Percentiles rank a stretch among this genome's conserved stretches.
Evolutionary conservation across 2,888 invertebrate species (phyloP).

Genomic region (Dermolepida albohirtum): DNA sequence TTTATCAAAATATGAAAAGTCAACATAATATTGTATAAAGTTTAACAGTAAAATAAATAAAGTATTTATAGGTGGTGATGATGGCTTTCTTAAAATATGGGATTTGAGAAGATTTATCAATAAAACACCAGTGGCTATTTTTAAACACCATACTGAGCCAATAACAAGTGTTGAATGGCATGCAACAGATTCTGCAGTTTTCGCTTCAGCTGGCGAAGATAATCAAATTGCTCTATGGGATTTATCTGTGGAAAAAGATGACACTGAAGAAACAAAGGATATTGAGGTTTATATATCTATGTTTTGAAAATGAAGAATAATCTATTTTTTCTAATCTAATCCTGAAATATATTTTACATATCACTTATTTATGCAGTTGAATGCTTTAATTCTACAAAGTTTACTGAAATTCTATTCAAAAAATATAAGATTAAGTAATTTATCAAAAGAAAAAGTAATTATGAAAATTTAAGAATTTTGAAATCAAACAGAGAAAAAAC

Average conservation of each 20-base stretch:
- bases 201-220: slow-evolving; percentile 93
- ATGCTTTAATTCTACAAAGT: no score
- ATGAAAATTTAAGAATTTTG: no score
- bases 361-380: no score
- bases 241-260: slow-evolving; percentile 88
- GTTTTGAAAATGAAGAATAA: background rate
- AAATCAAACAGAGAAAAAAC: no score
- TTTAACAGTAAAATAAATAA: slow-evolving; percentile 7
- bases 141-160: slow-evolving; percentile 94
- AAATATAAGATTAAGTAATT: no score
- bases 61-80: slow-evolving; percentile 85
- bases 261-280: slow-evolving; percentile 68
- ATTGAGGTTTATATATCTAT: slow-evolving; percentile 58
- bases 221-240: slow-evolving; percentile 98
- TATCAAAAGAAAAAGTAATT: no score
- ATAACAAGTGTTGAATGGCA: slow-evolving; percentile 98
- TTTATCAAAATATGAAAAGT: background rate
- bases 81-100: slow-evolving; percentile 95
- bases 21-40: background rate
- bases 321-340: no score
- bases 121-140: slow-evolving; percentile 86
- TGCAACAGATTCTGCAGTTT: slow-evolving; percentile 90
- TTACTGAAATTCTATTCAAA: no score
- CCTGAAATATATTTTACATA: no score
- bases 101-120: slow-evolving; percentile 88